These are phyloP conservation scores for Laupala kohalensis DNA, from an alignment of 1,140 invertebrate species.

Conservation along the genomic window DNA sequence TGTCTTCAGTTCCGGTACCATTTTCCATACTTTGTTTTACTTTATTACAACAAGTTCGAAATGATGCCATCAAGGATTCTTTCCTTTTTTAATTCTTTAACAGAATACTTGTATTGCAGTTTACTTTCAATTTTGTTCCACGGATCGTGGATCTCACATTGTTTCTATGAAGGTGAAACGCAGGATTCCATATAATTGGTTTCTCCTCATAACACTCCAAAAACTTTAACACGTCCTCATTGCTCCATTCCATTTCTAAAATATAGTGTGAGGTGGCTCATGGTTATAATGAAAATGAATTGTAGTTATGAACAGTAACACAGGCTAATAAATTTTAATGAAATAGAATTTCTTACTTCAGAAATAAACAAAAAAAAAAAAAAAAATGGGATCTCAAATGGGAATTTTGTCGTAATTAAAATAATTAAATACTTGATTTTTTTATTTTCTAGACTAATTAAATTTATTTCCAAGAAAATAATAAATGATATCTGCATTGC, in stretches of 20 bases:
- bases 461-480: no score
- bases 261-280: no score
- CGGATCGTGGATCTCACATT: not conserved
- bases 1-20: not conserved
- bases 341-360: no score
- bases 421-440: no score
- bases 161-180: not conserved
- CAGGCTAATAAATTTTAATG: not conserved
- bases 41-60: not conserved
- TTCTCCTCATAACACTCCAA: not conserved
- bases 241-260: not conserved
- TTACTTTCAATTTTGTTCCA: not conserved
- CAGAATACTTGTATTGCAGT: not conserved
- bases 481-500: no score
- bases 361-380: no score
- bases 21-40: not conserved
- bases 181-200: not conserved
- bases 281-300: not conserved
- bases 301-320: not conserved
- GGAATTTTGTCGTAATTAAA: no score
- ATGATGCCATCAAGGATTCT: not conserved
- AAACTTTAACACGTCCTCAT: not conserved
- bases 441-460: no score
- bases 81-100: not conserved
- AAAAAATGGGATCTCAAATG: no score